Base-by-base conservation (phyloP, 2,888 invertebrate genomes). In the Phyllotreta cruciferae region DNA sequence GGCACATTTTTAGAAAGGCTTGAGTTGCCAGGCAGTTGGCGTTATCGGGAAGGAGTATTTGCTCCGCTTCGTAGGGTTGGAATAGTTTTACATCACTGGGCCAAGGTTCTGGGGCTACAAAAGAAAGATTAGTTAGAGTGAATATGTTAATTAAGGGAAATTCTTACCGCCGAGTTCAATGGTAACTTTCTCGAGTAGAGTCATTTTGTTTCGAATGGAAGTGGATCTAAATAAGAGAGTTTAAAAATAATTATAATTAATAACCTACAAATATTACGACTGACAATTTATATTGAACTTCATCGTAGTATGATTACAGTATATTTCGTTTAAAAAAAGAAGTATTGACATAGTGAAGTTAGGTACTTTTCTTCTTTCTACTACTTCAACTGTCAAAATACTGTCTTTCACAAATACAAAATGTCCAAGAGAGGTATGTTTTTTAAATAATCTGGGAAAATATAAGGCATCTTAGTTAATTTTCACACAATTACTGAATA, bases 21-120 rank as follows among this genome's bases (percentile, higher is more conserved):
- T 96, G 94, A 0, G 96, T 95, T 1, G 96, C 93, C 11, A 98
- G 83, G 74, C 96, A 96, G 78, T 94, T 94, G 8, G 98, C 96
- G 81, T 92, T 94, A 79, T 98, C 98, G 1, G 96, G 93, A 52
- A 98, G 82, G 36, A 98, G 82, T 67, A 97, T 96, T 82, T 98
- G 98, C 75, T 95, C 96, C 36, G 92, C 93, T 80, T 96, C 94
- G 78, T 92, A 92, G 0, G 95, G 96, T 75, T 95, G 94, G 80
- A 89, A 96, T 11, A 97, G 80, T 69, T 88, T 87, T 3, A 93
- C 93, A 81, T 93, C 90, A 73, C 91, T 90, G 0, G 95, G 93
- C 96, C 96, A 96, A 68, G 93, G 92, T 77, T 96, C 95, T 80
- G 90, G 90, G 1, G 91, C 93, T 91, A 82, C 73, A 77, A 80